Conservation (phyloP, 2,113 vertebrate species). For the Nothoprocta pentlandii region DNA sequence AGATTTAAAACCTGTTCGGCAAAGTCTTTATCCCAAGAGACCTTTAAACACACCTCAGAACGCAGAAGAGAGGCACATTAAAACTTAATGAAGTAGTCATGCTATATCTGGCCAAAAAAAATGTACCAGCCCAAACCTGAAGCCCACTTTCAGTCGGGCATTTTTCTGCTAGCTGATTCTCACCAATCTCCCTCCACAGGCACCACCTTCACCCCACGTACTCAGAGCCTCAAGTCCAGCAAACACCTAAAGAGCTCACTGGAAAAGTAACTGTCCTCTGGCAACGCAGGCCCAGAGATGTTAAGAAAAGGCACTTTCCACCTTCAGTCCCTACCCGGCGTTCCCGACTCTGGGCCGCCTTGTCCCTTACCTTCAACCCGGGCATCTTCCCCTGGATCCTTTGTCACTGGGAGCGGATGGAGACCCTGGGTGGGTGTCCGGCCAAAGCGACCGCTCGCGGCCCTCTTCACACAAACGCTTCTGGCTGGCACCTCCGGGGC, state of each 20-base stretch:
- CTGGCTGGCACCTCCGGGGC: neutral
- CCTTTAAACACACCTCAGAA: neutral
- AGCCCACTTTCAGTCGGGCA: no score
- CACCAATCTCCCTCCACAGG: neutral
- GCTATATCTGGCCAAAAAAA: neutral
- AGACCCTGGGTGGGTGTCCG: neutral
- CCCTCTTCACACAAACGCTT: neutral
- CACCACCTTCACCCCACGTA: neutral
- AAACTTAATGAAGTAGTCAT: neutral
- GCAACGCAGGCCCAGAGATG: neutral
- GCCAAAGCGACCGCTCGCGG: neutral
- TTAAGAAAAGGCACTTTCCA: neutral
- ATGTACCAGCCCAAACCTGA: neutral
- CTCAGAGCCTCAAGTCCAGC: neutral
- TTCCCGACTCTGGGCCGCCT: fast-evolving
- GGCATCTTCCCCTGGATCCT: conserved; percentile 76
- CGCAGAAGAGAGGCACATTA: neutral
- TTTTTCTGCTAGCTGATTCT: neutral
- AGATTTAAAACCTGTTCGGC: neutral
- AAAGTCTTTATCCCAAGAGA: neutral
- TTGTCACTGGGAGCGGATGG: neutral
- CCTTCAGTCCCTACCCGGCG: neutral
- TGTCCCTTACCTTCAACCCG: conserved; percentile 85
- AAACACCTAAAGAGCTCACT: neutral
- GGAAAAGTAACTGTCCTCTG: neutral